phyloP scores from a whole-genome alignment of 2,888 invertebrate species.

The Napeogenes sylphis region DNA sequence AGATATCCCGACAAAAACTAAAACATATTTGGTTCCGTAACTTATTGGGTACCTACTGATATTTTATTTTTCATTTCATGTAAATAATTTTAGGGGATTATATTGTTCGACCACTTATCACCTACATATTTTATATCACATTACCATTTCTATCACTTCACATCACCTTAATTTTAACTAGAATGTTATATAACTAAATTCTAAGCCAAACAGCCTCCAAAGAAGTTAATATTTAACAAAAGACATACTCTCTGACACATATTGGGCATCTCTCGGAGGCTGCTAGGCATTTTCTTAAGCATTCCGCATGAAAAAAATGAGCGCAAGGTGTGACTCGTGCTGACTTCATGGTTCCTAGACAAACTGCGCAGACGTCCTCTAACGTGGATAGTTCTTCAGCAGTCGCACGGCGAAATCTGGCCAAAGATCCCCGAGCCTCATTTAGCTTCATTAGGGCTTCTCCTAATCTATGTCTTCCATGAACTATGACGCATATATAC shows the following conservation, averaged over 20 bases:
- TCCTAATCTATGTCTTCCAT: constrained; percentile 79
- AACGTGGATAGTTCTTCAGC: constrained; percentile 80
- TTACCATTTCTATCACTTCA: constrained; percentile 1
- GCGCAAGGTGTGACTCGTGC: constrained; percentile 88
- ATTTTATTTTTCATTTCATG: too few species aligned
- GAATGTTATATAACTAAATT: constrained; percentile 17
- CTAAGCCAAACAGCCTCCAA: constrained; percentile 51
- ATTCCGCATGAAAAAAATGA: constrained; percentile 88
- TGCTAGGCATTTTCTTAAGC: constrained; percentile 84
- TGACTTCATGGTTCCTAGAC: constrained; percentile 82
- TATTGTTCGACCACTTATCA: too few species aligned
- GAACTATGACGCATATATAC: constrained; percentile 82
- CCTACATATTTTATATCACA: constrained; percentile 3
- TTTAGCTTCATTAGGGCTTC: constrained; percentile 76
- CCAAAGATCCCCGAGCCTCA: constrained; percentile 79
- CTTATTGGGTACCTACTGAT: too few species aligned
- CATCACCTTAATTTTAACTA: constrained; percentile 6
- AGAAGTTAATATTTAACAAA: constrained; percentile 55
- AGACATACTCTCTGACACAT: constrained; percentile 82
- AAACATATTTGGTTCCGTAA: too few species aligned
- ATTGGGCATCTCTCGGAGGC: constrained; percentile 84
- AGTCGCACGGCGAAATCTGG: constrained; percentile 81
- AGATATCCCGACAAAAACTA: too few species aligned
- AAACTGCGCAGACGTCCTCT: constrained; percentile 89
- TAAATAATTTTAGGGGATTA: too few species aligned